phyloP scores from a whole-genome alignment of 2,113 vertebrate species.

The Caranx ignobilis region DNA sequence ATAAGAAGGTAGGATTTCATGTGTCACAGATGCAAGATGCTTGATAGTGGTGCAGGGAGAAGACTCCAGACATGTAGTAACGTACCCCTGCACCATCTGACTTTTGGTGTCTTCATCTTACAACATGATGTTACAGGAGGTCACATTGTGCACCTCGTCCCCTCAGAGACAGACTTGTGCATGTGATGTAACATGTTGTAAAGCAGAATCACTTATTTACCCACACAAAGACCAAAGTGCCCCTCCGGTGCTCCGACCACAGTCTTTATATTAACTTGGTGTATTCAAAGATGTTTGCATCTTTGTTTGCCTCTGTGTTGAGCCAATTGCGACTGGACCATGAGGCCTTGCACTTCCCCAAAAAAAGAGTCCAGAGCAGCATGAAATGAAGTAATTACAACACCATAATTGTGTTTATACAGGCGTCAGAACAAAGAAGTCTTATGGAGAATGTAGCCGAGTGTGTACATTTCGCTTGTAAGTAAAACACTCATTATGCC shows the following conservation, averaged over 20 bases:
- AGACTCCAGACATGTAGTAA: neutral
- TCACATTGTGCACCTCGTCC: neutral
- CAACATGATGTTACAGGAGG: neutral
- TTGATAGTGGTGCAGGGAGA: too few species aligned
- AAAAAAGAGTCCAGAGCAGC: slow-evolving; percentile 49
- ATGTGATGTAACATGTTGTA: neutral
- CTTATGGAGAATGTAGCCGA: slow-evolving; percentile 32
- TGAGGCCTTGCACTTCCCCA: slow-evolving; percentile 32
- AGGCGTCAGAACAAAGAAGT: slow-evolving; percentile 68
- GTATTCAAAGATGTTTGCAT: neutral
- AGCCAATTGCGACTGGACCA: neutral
- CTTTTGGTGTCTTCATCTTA: neutral
- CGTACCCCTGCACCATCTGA: neutral
- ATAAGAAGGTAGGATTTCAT: too few species aligned
- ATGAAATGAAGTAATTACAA: slow-evolving; percentile 64
- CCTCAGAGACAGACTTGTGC: neutral
- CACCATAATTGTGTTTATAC: slow-evolving; percentile 61
- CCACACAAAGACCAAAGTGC: neutral
- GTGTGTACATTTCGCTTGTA: slow-evolving; percentile 48
- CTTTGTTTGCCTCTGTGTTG: slow-evolving; percentile 11
- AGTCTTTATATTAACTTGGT: slow-evolving; percentile 4
- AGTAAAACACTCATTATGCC: slow-evolving; percentile 52
- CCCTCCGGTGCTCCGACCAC: rapidly evolving
- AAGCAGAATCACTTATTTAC: neutral
- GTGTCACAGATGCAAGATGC: too few species aligned